These are phyloP conservation scores for Eclectus roratus DNA, from an alignment of 2,113 vertebrate genomes.

Conservation along the genomic window DNA sequence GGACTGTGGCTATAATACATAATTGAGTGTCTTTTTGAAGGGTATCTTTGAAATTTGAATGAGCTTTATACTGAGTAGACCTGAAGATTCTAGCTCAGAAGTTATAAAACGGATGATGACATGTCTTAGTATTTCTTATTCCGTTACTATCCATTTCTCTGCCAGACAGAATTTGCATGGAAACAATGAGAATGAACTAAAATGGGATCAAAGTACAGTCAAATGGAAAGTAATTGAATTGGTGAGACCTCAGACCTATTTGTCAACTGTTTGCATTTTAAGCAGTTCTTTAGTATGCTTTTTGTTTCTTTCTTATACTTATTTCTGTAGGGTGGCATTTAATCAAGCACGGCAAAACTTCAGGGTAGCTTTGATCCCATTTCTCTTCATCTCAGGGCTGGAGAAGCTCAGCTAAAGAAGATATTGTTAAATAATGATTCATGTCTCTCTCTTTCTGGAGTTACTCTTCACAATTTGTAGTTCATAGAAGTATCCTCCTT, in stretches of 20 bases:
- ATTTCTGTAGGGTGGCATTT: not conserved
- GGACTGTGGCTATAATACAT: not conserved
- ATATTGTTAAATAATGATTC: not conserved
- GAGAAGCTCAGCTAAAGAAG: not conserved
- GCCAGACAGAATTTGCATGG: not conserved
- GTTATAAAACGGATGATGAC: conserved; percentile 14
- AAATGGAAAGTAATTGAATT: not conserved
- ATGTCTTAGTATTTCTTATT: not conserved
- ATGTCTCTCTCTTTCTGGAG: not conserved
- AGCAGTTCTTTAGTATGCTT: not conserved
- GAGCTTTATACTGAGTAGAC: not conserved
- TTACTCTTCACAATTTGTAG: not conserved
- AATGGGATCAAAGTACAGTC: not conserved
- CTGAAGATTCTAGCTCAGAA: conserved; percentile 6
- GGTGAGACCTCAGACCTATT: not conserved
- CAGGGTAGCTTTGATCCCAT: not conserved
- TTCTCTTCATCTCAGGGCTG: not conserved
- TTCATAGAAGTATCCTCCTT: not conserved
- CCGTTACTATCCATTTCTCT: not conserved
- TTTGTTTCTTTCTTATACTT: not conserved
- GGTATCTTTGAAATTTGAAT: not conserved
- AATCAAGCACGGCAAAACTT: not conserved
- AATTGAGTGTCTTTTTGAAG: not conserved
- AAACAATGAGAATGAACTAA: not conserved
- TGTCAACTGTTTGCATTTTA: not conserved